Percentiles rank a stretch among this genome's conserved stretches.
Evolutionary conservation across 1,140 invertebrate genomes (phyloP).

Genomic region (Babylonia areolata): DNA sequence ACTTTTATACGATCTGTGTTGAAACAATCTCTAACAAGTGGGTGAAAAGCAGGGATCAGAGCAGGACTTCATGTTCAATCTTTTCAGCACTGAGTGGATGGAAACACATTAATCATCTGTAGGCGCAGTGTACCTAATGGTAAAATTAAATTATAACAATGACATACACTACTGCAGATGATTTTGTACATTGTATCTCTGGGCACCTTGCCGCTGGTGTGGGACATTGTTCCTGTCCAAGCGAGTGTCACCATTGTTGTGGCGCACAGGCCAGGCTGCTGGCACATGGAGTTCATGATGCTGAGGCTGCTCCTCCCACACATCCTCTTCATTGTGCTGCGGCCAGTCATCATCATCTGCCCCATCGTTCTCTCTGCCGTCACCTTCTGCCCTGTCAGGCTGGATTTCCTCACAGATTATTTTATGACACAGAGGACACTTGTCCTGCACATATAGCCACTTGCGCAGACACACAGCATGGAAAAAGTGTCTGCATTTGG

Average conservation of each 20-base stretch:
- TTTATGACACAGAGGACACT: slow-evolving; percentile 78
- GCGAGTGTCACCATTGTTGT: background rate
- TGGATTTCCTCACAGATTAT: slow-evolving; percentile 50
- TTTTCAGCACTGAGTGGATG: background rate
- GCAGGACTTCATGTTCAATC: too few species aligned
- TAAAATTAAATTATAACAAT: background rate
- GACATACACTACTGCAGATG: background rate
- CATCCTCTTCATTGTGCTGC: background rate
- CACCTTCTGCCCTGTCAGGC: background rate
- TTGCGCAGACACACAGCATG: slow-evolving; percentile 96
- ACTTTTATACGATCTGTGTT: background rate
- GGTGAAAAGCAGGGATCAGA: background rate
- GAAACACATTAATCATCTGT: background rate
- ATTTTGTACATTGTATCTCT: background rate
- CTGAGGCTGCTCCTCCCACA: background rate
- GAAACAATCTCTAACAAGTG: background rate
- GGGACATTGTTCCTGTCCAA: slow-evolving; percentile 6
- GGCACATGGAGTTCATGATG: background rate
- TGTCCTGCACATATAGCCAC: slow-evolving; percentile 92
- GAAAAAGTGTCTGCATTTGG: slow-evolving; percentile 94
- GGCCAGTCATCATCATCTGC: background rate
- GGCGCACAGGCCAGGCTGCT: background rate
- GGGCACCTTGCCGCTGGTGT: background rate
- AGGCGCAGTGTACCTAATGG: background rate
- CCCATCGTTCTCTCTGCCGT: background rate